A percentile compares a stretch with the other conserved stretches of the same genome.
Conservation (phyloP, 2,888 invertebrate genomes). For the Dione vanillae region DNA sequence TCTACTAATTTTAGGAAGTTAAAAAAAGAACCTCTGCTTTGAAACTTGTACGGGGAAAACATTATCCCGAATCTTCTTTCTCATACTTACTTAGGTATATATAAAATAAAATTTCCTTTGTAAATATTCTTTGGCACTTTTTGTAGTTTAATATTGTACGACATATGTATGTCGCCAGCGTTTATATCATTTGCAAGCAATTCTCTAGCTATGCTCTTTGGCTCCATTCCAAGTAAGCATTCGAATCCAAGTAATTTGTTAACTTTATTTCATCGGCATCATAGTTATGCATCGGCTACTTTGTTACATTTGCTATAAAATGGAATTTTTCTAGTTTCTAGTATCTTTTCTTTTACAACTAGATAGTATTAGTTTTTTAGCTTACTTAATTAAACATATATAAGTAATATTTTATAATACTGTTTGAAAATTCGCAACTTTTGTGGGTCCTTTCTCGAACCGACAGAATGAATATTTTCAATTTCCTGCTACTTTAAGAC, state of each 20-base stretch:
- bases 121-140: conserved; percentile 54
- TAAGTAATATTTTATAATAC: too few relatives aligned
- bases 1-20: conserved; percentile 73
- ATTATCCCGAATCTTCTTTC: conserved; percentile 62
- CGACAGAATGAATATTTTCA: too few relatives aligned
- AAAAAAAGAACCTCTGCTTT: conserved; percentile 60
- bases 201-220: conserved; percentile 63
- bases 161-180: conserved; percentile 60
- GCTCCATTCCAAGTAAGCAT: conserved; percentile 66
- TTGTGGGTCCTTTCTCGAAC: too few relatives aligned
- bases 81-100: conserved; percentile 13
- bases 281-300: conserved; percentile 47
- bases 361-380: too few relatives aligned
- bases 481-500: too few relatives aligned
- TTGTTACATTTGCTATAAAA: conserved; percentile 33
- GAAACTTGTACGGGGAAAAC: conserved; percentile 57
- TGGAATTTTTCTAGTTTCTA: neutral
- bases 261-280: conserved; percentile 61
- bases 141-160: conserved; percentile 56
- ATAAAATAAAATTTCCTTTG: conserved; percentile 40
- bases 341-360: too few relatives aligned
- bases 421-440: too few relatives aligned
- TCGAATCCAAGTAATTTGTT: conserved; percentile 70
- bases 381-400: too few relatives aligned
- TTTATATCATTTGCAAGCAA: conserved; percentile 66